Evolutionary conservation across 1,140 invertebrate genomes (phyloP).

Genomic region (Belonocnema kinseyi): DNA sequence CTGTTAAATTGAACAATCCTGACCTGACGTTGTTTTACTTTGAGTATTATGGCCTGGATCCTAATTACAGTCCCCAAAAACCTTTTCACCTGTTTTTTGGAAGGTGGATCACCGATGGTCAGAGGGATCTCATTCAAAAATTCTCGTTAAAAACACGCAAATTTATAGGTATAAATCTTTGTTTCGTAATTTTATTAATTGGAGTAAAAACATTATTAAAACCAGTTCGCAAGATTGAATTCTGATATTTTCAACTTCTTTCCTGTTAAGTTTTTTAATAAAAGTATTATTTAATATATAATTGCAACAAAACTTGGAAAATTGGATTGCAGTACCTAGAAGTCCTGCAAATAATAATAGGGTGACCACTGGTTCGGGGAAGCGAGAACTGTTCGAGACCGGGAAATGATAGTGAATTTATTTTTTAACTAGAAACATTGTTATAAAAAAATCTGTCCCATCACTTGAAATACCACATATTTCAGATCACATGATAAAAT

Average conservation of each 20-base stretch:
- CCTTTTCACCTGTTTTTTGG: slow-evolving; percentile 90
- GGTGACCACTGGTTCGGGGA: too few species aligned
- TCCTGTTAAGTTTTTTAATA: too few species aligned
- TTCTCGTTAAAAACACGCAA: slow-evolving; percentile 92
- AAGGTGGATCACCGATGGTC: slow-evolving; percentile 87
- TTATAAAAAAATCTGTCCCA: too few species aligned
- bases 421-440: too few species aligned
- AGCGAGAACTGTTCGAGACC: too few species aligned
- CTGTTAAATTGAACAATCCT: slow-evolving; percentile 89
- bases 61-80: slow-evolving; percentile 82
- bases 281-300: too few species aligned
- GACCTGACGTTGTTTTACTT: slow-evolving; percentile 86
- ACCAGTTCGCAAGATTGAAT: background rate
- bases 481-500: too few species aligned
- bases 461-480: too few species aligned
- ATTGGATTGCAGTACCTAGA: too few species aligned
- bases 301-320: too few species aligned
- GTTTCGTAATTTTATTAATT: background rate
- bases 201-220: background rate
- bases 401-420: too few species aligned
- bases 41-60: slow-evolving; percentile 91
- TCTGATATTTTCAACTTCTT: background rate
- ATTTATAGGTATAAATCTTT: slow-evolving; percentile 81
- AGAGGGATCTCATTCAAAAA: slow-evolving; percentile 85
- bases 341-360: too few species aligned